Conservation (phyloP, 1,140 invertebrate genomes). For the Drosophila hydei region DNA sequence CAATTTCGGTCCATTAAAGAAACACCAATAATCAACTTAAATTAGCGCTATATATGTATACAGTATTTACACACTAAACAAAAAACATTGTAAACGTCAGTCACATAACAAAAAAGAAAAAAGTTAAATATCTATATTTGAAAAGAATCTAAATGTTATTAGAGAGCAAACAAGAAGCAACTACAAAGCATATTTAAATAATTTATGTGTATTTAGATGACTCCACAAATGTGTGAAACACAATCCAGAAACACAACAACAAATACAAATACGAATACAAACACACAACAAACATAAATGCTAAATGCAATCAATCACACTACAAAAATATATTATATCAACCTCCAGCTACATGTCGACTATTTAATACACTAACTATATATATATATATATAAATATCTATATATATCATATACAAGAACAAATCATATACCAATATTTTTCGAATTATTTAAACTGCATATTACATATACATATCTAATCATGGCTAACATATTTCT, state of each 20-base stretch:
- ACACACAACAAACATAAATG: slow-evolving; percentile 13
- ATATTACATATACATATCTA: slow-evolving; percentile 11
- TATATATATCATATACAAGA: slow-evolving; percentile 29
- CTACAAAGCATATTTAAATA: slow-evolving; percentile 29
- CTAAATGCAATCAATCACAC: slow-evolving; percentile 62
- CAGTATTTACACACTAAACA: slow-evolving; percentile 33
- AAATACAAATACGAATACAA: background rate
- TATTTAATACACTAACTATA: slow-evolving; percentile 9
- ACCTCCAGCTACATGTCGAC: slow-evolving; percentile 17
- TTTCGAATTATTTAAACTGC: slow-evolving; percentile 45
- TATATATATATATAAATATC: slow-evolving; percentile 13
- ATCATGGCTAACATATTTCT: slow-evolving; percentile 1
- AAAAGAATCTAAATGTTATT: slow-evolving; percentile 69
- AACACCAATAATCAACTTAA: slow-evolving; percentile 74
- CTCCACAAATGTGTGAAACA: slow-evolving; percentile 62
- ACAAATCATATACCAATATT: slow-evolving; percentile 34
- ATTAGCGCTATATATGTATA: slow-evolving; percentile 61
- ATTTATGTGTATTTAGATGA: slow-evolving; percentile 53
- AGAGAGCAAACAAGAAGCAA: slow-evolving; percentile 50
- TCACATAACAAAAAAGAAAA: background rate
- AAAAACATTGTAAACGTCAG: slow-evolving; percentile 64
- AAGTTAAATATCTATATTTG: slow-evolving; percentile 27
- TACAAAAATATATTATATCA: slow-evolving; percentile 42
- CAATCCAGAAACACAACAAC: slow-evolving; percentile 23
- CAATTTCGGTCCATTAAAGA: slow-evolving; percentile 77